These are phyloP conservation scores for Stenodera caucasica DNA, from an alignment of 2,888 invertebrate genomes.

Conservation along the genomic window DNA sequence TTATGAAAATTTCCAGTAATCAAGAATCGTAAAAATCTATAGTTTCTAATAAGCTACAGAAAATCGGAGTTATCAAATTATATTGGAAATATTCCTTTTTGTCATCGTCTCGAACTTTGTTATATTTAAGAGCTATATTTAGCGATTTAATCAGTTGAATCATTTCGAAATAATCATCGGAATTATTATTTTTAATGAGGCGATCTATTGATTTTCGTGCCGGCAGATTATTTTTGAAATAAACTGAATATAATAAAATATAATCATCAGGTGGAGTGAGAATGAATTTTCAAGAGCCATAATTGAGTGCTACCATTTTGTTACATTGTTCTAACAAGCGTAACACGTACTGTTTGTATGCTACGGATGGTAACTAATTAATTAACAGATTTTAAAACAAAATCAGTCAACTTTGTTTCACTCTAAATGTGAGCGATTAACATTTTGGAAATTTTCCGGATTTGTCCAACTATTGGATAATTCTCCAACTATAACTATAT, in stretches of 20 bases:
- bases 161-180: no score
- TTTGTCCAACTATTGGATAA: not conserved
- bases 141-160: no score
- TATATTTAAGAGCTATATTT: no score
- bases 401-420: conserved; percentile 15
- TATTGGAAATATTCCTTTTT: no score
- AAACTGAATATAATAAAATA: no score
- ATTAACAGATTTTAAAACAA: conserved; percentile 20
- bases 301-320: conserved; percentile 25
- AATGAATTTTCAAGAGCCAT: conserved; percentile 12
- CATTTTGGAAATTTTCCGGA: not conserved
- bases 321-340: conserved; percentile 21
- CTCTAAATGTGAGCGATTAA: not conserved
- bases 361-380: conserved; percentile 18
- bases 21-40: not conserved
- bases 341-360: conserved; percentile 20
- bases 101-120: no score
- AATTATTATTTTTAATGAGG: no score
- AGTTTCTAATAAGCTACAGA: not conserved
- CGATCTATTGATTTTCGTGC: no score
- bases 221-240: no score
- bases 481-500: not conserved
- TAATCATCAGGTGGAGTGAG: not conserved
- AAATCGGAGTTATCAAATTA: not conserved
- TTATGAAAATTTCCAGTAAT: not conserved